Evolutionary conservation across 2,888 invertebrate genomes (phyloP), one percentile per base, ranked within the genome.

Genomic region (Morinoia aosen): DNA sequence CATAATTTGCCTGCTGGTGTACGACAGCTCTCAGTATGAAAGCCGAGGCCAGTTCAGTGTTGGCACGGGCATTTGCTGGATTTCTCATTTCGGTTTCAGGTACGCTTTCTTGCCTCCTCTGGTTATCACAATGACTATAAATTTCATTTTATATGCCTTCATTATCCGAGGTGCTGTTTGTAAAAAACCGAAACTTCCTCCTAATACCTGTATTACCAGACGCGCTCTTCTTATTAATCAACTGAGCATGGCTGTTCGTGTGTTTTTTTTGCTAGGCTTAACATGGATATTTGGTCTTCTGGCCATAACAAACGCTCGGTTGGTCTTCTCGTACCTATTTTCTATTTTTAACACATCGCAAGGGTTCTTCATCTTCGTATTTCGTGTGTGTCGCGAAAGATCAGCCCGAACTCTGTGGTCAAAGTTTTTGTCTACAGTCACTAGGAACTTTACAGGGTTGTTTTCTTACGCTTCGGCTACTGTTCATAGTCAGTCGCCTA

Each of bases 51-150:
- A 58, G 57, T 93, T 25, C 57, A 93, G 93, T 48, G 57, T 93
- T 25, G 93, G 58, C 33, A 93, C 93, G 3, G 58, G 39, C 93
- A 96, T 58, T 97, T 98, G 96, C 98, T 97, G 97, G 97, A 96
- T 97, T 96, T 95, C 96, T 97, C 98, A 98, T 5, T 97, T 97
- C 39, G 98, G 98, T 0, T 97, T 97, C 95, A 97, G 98, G 58
- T 97, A 97, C 12, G 97, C 97, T 11, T 97, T 98, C 0, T 97
- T 98, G 4, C 96, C 98, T 39, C 98, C 98, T 2, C 97, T 98
- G 19, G 97, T 97, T 76, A 58, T 98, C 0, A 97, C 98, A 95
- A 97, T 98, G 33, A 94, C 97, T 0, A 97, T 97, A 12, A 98
- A 98, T 97, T 97, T 98, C 0, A 97, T 97, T 3, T 97, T 98